Evolutionary conservation across 2,113 vertebrate species (phyloP).

Genomic region (Oostethus manadensis): DNA sequence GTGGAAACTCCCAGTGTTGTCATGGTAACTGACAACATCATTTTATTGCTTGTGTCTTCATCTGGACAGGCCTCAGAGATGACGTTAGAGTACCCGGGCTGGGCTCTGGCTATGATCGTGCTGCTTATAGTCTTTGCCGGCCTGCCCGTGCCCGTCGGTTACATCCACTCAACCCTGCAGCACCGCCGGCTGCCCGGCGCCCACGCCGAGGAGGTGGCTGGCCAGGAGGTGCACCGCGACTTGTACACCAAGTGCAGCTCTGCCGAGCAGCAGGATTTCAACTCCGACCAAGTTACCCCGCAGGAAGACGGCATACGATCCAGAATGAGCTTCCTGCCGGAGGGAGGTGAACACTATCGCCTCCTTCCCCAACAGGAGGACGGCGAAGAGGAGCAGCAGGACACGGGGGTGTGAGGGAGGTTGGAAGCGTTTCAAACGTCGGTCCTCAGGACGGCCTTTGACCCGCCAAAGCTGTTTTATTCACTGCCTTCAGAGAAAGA

Average conservation of each 20-base stretch:
- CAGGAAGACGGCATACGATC: constrained; percentile 34
- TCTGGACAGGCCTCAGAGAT: constrained; percentile 80
- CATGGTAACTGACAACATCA: not conserved
- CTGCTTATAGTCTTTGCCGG: constrained; percentile 80
- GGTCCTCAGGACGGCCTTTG: not conserved
- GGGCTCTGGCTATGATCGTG: constrained; percentile 86
- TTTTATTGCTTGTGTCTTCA: not conserved
- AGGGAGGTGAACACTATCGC: constrained; percentile 62
- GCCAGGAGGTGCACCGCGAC: constrained; percentile 78
- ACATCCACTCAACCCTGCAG: constrained; percentile 75
- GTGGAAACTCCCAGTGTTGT: not conserved
- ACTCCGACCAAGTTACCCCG: constrained; percentile 17
- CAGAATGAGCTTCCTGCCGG: constrained; percentile 50
- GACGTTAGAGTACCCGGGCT: constrained; percentile 84
- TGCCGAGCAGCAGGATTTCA: constrained; percentile 48
- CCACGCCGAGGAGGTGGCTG: constrained; percentile 54
- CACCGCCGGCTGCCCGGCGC: constrained; percentile 29
- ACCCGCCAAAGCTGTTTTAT: constrained; percentile 20
- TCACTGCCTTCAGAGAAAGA: no score
- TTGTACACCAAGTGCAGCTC: constrained; percentile 67
- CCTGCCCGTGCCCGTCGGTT: constrained; percentile 84
- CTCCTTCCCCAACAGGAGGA: constrained; percentile 71
- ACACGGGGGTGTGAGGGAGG: constrained; percentile 62
- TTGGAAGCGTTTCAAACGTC: constrained; percentile 7
- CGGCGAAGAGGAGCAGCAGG: constrained; percentile 63